Evolutionary conservation across 2,113 vertebrate genomes (phyloP), one percentile per base, ranked within the genome.

Genomic region (Tretioscincus oriximinensis): DNA sequence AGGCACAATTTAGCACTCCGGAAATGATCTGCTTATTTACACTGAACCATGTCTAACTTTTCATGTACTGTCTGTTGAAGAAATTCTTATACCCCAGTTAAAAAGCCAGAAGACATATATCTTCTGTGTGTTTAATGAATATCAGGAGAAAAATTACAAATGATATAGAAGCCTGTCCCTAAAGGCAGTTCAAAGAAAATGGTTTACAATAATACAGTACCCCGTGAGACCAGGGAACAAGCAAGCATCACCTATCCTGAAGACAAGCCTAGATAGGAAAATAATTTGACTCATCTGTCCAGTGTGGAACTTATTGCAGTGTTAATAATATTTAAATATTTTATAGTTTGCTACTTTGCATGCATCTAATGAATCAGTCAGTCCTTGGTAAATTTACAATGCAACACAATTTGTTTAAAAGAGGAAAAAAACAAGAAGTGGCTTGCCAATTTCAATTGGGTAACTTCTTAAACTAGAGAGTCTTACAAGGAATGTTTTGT

Each of bases 341-440:
- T 81, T 88, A 90, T 88, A 85, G 87, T 86, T 91, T 84, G 87
- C 90, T 87, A 90, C 86, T 87, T 78, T 83, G 87, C 45, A 29
- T 14, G 90, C 85, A 87, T 89, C 88, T 88, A 89, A 88, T 91
- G 90, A 93, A 92, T 93, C 90, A 89, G 4, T 87, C 89, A 84
- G 1, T 49, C 35, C 78, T 78, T 91, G 81, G 5, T 89, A 83
- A 92, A 87, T 76, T 49, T 73, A 29, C 67, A 9, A 77, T 58
- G 85, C 82, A 85, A 72, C 61, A 45, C 64, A 12, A 73, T 73
- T 80, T 51, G 67, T 86, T 73, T 77, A 75, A 76, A 84, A 75
- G 82, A 78, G 70, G 35, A 87, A 78, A 69, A 84, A 73, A n/a
- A 58, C 54, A 68, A 21, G 64, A 61, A 71, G 49, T 58, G 60